phyloP scores from a whole-genome alignment of 2,797 vertebrate genomes.

The Pitangus sulphuratus region DNA sequence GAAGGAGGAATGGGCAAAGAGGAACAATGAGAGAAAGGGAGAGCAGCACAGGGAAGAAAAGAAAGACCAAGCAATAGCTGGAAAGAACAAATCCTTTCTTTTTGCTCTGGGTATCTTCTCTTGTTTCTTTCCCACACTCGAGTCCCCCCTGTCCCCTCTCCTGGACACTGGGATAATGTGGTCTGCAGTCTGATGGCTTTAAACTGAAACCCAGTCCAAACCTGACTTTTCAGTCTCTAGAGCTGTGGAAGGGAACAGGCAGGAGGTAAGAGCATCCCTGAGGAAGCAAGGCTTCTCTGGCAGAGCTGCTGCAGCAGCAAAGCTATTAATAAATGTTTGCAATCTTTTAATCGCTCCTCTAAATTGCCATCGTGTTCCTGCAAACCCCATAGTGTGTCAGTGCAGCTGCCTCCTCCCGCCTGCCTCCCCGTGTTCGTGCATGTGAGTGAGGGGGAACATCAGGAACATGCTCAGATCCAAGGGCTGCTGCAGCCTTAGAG shows the following conservation, averaged over 20 bases:
- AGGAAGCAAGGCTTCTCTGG: constrained; percentile 15
- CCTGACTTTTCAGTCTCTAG: background rate
- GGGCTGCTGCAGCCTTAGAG: constrained; percentile 44
- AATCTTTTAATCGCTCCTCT: constrained; percentile 68
- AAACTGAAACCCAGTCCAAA: background rate
- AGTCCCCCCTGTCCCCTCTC: background rate
- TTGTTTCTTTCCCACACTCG: background rate
- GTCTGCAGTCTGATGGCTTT: background rate
- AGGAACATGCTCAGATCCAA: constrained; percentile 46
- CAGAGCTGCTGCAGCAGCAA: constrained; percentile 53
- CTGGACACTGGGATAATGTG: background rate
- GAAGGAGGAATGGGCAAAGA: background rate
- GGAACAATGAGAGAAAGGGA: background rate
- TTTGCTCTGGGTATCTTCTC: background rate
- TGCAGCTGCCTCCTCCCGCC: constrained; percentile 58
- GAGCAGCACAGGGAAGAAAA: background rate
- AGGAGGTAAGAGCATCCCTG: constrained; percentile 19
- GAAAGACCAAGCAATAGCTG: background rate
- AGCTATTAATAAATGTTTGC: constrained; percentile 71
- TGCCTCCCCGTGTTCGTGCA: constrained; percentile 54
- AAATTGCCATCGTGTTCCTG: constrained; percentile 63
- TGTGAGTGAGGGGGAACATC: constrained; percentile 67
- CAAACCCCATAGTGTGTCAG: constrained; percentile 49
- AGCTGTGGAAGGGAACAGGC: background rate
- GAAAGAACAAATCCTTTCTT: background rate